Evolutionary conservation across 2,113 vertebrate species (phyloP).

Genomic region (Chamaetylas fuelleborni): DNA sequence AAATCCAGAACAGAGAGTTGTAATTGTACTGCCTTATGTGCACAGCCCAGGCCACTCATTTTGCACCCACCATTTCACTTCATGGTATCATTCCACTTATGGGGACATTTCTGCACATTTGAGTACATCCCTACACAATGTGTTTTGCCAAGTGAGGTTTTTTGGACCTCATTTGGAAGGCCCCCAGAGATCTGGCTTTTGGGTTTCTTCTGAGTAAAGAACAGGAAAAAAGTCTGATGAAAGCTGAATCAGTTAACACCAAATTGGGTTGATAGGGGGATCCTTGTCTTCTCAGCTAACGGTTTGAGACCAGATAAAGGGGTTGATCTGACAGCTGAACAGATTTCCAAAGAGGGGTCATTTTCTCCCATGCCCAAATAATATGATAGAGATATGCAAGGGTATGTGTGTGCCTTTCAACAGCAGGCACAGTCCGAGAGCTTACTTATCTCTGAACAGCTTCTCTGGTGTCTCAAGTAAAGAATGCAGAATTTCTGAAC

Average conservation of each 20-base stretch:
- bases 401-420: constrained; percentile 47
- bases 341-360: constrained; percentile 42
- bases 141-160: constrained; percentile 20
- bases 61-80: constrained; percentile 51
- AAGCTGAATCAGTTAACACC: constrained; percentile 58
- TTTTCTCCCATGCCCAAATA: constrained; percentile 62
- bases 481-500: constrained; percentile 32
- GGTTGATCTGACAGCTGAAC: constrained; percentile 53
- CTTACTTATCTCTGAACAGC: constrained; percentile 30
- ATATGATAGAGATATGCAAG: constrained; percentile 44
- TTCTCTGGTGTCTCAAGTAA: constrained; percentile 35
- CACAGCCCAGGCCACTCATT: constrained; percentile 19
- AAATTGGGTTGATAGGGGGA: constrained; percentile 54
- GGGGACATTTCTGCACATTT: constrained; percentile 32
- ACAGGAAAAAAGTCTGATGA: constrained; percentile 27
- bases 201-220: not conserved
- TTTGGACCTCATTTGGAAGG: constrained; percentile 25
- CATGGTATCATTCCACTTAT: constrained; percentile 39
- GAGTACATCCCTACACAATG: not conserved
- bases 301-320: constrained; percentile 54
- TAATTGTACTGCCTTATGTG: not conserved
- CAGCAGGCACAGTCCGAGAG: constrained; percentile 26
- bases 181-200: not conserved
- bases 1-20: constrained; percentile 14
- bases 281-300: constrained; percentile 62